Conservation (phyloP, 2,888 invertebrate genomes). For the Prenolepis imparis region DNA sequence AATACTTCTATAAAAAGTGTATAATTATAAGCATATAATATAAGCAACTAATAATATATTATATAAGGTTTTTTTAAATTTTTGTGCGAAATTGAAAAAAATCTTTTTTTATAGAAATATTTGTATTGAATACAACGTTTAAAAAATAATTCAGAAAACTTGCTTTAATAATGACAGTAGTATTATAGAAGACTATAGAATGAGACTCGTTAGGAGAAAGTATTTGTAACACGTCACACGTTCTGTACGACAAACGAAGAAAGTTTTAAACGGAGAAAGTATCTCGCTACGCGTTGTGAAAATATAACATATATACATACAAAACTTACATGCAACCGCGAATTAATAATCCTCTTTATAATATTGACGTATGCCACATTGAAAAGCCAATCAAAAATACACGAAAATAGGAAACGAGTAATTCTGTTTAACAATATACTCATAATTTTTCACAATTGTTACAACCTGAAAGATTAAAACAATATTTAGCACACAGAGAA, state of each 20-base stretch:
- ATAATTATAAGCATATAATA: too few species aligned
- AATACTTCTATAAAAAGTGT: too few species aligned
- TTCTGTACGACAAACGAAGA: conserved; percentile 56
- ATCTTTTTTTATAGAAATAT: neutral
- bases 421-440: neutral
- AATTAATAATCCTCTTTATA: neutral
- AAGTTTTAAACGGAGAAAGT: conserved; percentile 74
- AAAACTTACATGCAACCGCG: neutral
- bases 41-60: neutral
- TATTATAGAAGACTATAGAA: neutral
- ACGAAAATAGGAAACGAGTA: neutral
- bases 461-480: neutral
- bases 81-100: neutral
- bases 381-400: neutral
- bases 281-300: conserved; percentile 58
- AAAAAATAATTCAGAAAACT: neutral
- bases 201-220: conserved; percentile 64
- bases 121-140: neutral
- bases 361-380: neutral
- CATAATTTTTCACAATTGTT: neutral
- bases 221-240: conserved; percentile 44
- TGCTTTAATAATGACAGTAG: conserved; percentile 11
- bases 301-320: conserved; percentile 54
- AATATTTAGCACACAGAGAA: neutral
- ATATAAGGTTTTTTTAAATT: neutral